Evolutionary conservation across 2,113 vertebrate genomes (phyloP), one percentile per base, ranked within the genome.

Genomic region (Dicerorhinus sumatrensis): DNA sequence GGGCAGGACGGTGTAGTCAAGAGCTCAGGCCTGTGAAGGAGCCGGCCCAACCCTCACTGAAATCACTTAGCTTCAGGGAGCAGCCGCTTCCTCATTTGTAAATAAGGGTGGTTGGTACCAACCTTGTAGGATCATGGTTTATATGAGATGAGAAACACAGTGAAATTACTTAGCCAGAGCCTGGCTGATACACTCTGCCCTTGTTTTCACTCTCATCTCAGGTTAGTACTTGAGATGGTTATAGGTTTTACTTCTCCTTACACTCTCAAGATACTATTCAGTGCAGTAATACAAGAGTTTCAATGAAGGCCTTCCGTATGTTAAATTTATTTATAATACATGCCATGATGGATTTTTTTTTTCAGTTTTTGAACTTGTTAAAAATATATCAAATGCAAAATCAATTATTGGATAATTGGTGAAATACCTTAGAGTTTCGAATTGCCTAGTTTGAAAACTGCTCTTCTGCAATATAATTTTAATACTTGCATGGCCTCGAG

Each of bases 101-200:
- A 48, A 18, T 18, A 2, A 4, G 39, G 0, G 13, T 27, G 51
- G 1, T 16, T 31, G 56, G 31, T 4, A 0, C n/a, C 29, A 20
- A 1, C 76, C 48, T 18, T 27, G 3, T 2, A 6, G 67, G 84
- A 54, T 8, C 6, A 7, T 51, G 33, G 56, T 39, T 23, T 8
- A 1, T 11, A 0, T 20, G 5, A 14, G 70, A 25, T n/a, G 33
- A 18, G 46, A 18, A 6, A 3, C 80, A 11, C 56, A 0, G 1
- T 48, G 33, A 8, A 0, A 4, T 29, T 11, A 0, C 72, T 33
- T 36, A 2, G 31, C n/a, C 27, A 46, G 54, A 70, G 14, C 10
- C 42, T 39, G 36, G 9, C 33, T 18, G 42, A 25, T 6, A 23
- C 33, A 4, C 10, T 2, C 11, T 1, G 1, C 31, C 33, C n/a